These are phyloP conservation scores for Himalopsyche phryganea DNA, from an alignment of 1,140 invertebrate species.

Conservation along the genomic window DNA sequence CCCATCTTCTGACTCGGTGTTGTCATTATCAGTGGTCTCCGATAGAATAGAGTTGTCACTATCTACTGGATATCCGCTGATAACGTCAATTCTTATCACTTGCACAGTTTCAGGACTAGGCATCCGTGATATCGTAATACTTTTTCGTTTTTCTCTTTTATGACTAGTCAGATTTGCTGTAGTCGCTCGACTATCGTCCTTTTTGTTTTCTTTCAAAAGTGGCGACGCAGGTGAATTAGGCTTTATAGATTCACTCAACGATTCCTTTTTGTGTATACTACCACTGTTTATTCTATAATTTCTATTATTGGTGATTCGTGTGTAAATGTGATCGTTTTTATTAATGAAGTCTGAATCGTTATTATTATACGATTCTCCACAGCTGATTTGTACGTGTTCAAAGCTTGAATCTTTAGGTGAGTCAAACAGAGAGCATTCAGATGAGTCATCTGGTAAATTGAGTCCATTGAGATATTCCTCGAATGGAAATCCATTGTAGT, in stretches of 20 bases:
- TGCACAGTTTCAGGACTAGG: conserved; percentile 49
- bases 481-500: conserved; percentile 25
- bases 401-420: conserved; percentile 5
- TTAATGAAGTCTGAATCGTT: conserved; percentile 21
- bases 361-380: conserved; percentile 16
- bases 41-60: conserved; percentile 27
- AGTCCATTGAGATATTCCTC: conserved; percentile 27
- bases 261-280: too few relatives aligned
- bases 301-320: neutral
- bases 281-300: neutral
- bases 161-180: conserved; percentile 12
- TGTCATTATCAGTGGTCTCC: conserved; percentile 21
- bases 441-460: conserved; percentile 18
- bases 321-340: conserved; percentile 5
- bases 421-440: conserved; percentile 24
- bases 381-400: conserved; percentile 1
- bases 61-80: conserved; percentile 27
- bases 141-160: conserved; percentile 46
- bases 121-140: conserved; percentile 45
- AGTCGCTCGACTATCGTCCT: neutral
- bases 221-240: too few relatives aligned
- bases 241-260: too few relatives aligned
- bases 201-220: too few relatives aligned
- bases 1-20: conserved; percentile 6
- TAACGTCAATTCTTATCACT: conserved; percentile 49